Conservation (phyloP, 2,797 vertebrate species). For the Sternotherus odoratus region DNA sequence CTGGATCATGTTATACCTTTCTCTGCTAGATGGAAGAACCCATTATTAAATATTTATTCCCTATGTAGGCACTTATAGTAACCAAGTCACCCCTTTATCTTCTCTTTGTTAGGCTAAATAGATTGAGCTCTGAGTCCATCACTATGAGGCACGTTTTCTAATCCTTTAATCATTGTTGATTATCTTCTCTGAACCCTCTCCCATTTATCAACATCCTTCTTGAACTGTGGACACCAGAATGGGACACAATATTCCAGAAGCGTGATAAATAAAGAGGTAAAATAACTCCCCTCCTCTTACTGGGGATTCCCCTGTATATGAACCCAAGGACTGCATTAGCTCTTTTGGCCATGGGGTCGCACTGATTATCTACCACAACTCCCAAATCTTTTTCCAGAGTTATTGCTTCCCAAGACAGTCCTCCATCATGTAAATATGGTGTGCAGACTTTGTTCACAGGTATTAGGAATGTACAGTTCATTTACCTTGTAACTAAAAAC, state of each 20-base stretch:
- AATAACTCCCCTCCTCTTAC: neutral
- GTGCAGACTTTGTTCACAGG: neutral
- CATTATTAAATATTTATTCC: neutral
- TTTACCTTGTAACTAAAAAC: constrained; percentile 96
- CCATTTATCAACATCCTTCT: too few relatives aligned
- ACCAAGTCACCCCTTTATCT: neutral
- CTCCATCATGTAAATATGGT: neutral
- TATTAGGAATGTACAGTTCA: neutral
- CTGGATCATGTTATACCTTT: neutral
- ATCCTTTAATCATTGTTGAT: too few relatives aligned
- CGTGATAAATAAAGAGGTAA: neutral
- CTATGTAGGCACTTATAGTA: neutral
- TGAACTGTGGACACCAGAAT: too few relatives aligned
- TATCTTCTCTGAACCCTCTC: too few relatives aligned
- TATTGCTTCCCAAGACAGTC: neutral
- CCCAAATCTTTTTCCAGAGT: neutral
- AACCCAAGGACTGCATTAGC: neutral
- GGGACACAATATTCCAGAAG: too few relatives aligned
- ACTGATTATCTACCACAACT: neutral
- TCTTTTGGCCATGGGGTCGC: neutral
- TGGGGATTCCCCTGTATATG: neutral
- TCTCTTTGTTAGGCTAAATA: neutral
- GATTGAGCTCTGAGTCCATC: neutral
- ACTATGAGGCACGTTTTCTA: too few relatives aligned
- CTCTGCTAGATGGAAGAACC: neutral